Percentiles rank a stretch among this genome's conserved stretches.
Conservation (phyloP, 2,797 vertebrate species). For the Peromyscus aztecus region DNA sequence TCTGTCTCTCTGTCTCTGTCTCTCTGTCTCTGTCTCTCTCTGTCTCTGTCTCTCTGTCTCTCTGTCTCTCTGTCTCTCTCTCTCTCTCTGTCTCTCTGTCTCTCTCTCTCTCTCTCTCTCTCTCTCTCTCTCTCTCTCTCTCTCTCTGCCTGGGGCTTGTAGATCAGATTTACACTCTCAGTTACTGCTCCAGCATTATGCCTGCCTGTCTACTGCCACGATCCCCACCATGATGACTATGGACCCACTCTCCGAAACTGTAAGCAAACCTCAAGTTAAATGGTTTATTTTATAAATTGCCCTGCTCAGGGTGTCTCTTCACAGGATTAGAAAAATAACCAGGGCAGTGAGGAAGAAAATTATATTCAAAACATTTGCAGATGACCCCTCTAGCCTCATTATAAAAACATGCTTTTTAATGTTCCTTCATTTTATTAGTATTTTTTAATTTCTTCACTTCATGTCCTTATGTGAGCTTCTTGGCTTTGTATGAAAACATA, state of each 20-base stretch:
- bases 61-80: neutral
- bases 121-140: neutral
- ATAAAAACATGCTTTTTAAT: neutral
- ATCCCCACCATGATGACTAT: neutral
- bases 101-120: neutral
- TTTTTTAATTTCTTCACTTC: neutral
- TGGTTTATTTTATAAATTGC: neutral
- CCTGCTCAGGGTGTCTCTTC: neutral
- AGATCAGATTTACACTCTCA: neutral
- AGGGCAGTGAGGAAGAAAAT: neutral
- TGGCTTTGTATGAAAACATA: neutral
- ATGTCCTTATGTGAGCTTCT: neutral
- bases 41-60: neutral
- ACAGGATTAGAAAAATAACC: neutral
- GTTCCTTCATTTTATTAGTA: neutral
- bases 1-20: neutral
- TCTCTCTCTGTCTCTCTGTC: neutral
- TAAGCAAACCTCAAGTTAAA: neutral
- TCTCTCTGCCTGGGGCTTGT: neutral
- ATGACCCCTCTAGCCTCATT: neutral
- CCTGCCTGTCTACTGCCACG: neutral
- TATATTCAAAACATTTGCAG: neutral
- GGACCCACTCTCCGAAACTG: neutral
- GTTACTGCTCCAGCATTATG: neutral
- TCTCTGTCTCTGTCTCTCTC: neutral